Evolutionary conservation across 2,888 invertebrate species (phyloP), one percentile per base, ranked within the genome.

Genomic region (Parasteatoda lunata): DNA sequence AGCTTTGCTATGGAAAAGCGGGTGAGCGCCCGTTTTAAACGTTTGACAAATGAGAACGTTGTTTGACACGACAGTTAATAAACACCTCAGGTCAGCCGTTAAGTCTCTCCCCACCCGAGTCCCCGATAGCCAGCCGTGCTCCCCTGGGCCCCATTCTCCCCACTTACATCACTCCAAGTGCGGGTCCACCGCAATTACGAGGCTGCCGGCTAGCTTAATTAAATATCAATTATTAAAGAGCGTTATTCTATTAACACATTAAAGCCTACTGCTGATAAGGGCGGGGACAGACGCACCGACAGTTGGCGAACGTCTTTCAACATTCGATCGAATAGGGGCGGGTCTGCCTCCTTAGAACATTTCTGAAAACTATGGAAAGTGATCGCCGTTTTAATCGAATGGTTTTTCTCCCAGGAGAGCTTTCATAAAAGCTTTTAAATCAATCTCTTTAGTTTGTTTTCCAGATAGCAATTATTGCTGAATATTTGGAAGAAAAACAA

Each of bases 61-160:
- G 88, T 79, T 88, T 88, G 88, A 88, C 88, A 83, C 81, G 88
- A 88, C 88, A 88, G 88, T 88, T 88, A 88, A 88, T 88, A 88
- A 83, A 88, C 88, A 88, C 83, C 79, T 88, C 83, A 83, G 88
- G 88, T 88, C 88, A 81, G 88, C 83, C 88, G 88, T 88, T 77
- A 82, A 88, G 83, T 78, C 78, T 51, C 75, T 65, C 82, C 77
- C 78, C 76, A 47, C 80, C 72, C 45, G 70, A 51, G 51, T 49
- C 77, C 85, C 77, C 80, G 81, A 77, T 81, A 81, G 51, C 86
- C 86, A 87, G 81, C 83, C 81, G 88, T 59, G 70, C 49, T 88
- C 88, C 77, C 86, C 7, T 47, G 86, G 81, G 86, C n/a, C 47
- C 77, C 81, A 72, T 77, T 73, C 73, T 15, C 69, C 83, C 70